Evolutionary conservation across 2,888 invertebrate genomes (phyloP), one percentile per base, ranked within the genome.

Genomic region (Lagria hirta): DNA sequence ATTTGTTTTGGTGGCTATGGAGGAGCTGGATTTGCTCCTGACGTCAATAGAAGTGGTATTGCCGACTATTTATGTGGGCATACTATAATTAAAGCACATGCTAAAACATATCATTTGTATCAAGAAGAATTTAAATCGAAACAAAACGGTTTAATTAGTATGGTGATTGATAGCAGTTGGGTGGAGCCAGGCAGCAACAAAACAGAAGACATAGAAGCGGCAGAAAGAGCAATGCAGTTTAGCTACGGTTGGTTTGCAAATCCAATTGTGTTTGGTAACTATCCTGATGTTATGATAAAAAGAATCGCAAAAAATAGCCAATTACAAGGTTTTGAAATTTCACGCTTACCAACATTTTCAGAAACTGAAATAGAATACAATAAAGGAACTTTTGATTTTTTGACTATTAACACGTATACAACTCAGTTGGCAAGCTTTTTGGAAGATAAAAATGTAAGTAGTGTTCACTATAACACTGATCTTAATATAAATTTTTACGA

Each of bases 31-130:
- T 27, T 17, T 36, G 12, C 5, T 3, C 10, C 2, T 2, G 13
- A 14, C 10, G 14, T 12, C 4, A 22, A 3, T 14, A 7, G 8
- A 23, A 22, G 76, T 35, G 81, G 80, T 3, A 74, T 77, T 8
- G 78, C 77, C 6, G 77, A 78, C 51, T 86, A 87, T 62, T 60
- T 79, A 18, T 83, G 82, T 57, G 79, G 78, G 34, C 81, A 84
- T 56, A 80, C 78, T 30, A 65, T 82, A 29, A 68, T 87, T n/a
- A 75, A 80, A 52, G 79, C 86, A 0, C 87, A 88, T 57, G 83
- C 82, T 2, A 78, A 75, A 55, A 77, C 78, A 0, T 87, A 81
- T 66, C 76, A 78, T 42, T 61, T 83, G 13, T 85, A 84, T 61
- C 73, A 83, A 29, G 67, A 75, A 3, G 73, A 75, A 7, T 85